Evolutionary conservation across 2,113 vertebrate species (phyloP).

Genomic region (Melanerpes formicivorus): DNA sequence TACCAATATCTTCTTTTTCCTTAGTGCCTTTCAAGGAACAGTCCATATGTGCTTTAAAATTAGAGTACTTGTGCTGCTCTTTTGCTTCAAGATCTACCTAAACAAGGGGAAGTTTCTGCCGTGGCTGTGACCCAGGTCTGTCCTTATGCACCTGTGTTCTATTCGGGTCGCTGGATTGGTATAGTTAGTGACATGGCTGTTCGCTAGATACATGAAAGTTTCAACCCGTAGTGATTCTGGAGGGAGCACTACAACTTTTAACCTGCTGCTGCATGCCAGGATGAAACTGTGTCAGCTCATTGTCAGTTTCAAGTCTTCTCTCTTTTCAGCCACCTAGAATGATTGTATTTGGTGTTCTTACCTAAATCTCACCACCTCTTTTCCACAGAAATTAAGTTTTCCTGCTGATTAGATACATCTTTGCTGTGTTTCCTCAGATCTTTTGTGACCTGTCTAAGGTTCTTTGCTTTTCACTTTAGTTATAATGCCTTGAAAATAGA

Average conservation of each 20-base stretch:
- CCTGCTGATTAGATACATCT: neutral
- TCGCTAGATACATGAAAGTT: neutral
- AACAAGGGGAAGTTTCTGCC: neutral
- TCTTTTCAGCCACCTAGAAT: neutral
- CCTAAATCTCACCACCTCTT: neutral
- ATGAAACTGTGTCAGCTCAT: neutral
- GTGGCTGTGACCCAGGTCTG: neutral
- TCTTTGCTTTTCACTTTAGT: neutral
- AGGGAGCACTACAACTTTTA: neutral
- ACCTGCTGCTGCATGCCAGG: neutral
- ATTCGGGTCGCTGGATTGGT: neutral
- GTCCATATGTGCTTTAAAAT: neutral
- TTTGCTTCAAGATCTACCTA: neutral
- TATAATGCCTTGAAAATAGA: neutral
- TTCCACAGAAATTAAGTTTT: neutral
- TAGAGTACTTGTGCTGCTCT: neutral
- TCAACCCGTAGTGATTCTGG: neutral
- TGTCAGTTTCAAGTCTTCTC: neutral
- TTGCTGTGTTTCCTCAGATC: neutral
- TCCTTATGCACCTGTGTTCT: neutral
- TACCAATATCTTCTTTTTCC: neutral
- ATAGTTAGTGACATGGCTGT: neutral
- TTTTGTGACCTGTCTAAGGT: neutral
- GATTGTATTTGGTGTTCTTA: neutral
- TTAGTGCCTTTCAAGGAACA: neutral